Evolutionary conservation across 2,797 vertebrate genomes (phyloP), one percentile per base, ranked within the genome.

Genomic region (Gallirallus australis): DNA sequence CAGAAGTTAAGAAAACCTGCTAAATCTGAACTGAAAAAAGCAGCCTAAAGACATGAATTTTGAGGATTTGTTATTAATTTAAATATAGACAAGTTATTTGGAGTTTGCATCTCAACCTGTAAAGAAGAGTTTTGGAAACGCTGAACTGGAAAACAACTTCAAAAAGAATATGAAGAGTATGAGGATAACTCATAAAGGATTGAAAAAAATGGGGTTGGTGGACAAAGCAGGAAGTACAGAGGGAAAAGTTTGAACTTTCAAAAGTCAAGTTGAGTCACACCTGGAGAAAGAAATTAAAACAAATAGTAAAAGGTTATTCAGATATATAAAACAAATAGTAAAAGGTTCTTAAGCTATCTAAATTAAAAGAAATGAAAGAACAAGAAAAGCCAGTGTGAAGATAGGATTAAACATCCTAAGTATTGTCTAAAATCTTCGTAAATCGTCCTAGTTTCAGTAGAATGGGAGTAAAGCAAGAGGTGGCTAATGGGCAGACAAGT

Each of bases 231-330:
- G 35, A 90, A 86, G 17, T 75, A 50, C 31, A 79, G 42, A 82
- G 57, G 40, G 37, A 69, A 73, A 95, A 88, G n/a, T 37, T 31
- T 86, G 65, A 88, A 90, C 42, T 86, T 94, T 72, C 18, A 88
- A 91, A 96, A 95, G 89, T 94, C 64, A 78, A 61, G 81, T 84
- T 84, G 72, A 95, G 50, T 93, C 77, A 91, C 54, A 90, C 77
- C 77, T 89, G 63, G 66, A 4, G 5, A 76, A 93, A 90, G 84
- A 96, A 91, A 94, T 94, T 80, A 96, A 95, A 97, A 94, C 87
- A 97, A 95, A 97, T 89, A 97, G 61, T 81, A 65, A 95, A 95
- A 95, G 95, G 94, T 95, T 95, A 94, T 94, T 91, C 87, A 78
- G 85, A 79, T 81, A 42, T 75, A 47, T 81, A 93, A 95, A 95